Conservation (phyloP, 1,140 invertebrate species). For the Danaus plexippus region DNA sequence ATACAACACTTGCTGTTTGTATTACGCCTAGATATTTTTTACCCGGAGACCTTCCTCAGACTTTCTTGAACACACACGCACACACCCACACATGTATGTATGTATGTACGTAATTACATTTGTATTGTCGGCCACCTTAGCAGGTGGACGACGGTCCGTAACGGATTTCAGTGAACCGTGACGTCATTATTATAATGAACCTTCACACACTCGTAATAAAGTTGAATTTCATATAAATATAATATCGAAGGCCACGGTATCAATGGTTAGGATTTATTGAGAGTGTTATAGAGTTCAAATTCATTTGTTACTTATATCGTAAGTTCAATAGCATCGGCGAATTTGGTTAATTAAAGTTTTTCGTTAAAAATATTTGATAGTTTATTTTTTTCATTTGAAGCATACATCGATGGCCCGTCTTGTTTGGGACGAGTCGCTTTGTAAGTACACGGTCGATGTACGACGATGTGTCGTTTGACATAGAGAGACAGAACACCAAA, state of each 20-base stretch:
- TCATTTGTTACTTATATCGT: slow-evolving; percentile 32
- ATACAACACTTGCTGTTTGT: too few relatives aligned
- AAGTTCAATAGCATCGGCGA: slow-evolving; percentile 60
- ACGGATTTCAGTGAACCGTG: slow-evolving; percentile 46
- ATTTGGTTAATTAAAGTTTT: slow-evolving; percentile 28
- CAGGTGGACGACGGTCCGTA: slow-evolving; percentile 47
- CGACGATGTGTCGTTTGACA: too few relatives aligned
- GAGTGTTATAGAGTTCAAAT: slow-evolving; percentile 29
- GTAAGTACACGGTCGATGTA: too few relatives aligned
- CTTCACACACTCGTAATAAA: slow-evolving; percentile 5
- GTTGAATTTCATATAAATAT: background rate
- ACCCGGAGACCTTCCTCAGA: slow-evolving; percentile 28
- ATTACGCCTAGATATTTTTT: too few relatives aligned
- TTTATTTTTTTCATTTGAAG: too few relatives aligned
- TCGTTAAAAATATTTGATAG: too few relatives aligned
- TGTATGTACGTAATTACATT: slow-evolving; percentile 44
- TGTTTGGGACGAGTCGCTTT: too few relatives aligned
- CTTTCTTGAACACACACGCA: slow-evolving; percentile 45
- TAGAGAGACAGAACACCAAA: too few relatives aligned
- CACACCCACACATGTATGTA: slow-evolving; percentile 19
- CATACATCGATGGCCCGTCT: too few relatives aligned
- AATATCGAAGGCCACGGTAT: slow-evolving; percentile 10
- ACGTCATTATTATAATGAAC: slow-evolving; percentile 24
- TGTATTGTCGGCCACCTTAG: slow-evolving; percentile 57
- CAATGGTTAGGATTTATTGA: slow-evolving; percentile 38